Conservation (phyloP, 2,888 invertebrate genomes). For the Geophilus truncorum region DNA sequence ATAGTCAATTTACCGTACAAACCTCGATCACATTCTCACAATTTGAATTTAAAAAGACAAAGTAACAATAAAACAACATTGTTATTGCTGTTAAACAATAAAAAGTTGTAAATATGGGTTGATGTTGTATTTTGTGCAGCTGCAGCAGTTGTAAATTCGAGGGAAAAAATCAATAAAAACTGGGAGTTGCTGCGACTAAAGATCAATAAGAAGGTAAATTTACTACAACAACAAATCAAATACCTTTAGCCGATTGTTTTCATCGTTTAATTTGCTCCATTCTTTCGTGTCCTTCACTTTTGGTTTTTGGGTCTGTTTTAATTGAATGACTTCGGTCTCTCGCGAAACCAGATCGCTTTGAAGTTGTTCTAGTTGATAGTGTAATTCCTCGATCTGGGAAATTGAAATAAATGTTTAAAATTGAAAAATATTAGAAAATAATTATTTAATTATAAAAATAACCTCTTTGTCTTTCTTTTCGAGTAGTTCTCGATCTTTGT, state of each 20-base stretch:
- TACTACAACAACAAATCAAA: background rate
- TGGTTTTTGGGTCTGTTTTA: background rate
- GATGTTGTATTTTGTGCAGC: background rate
- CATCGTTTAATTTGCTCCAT: slow-evolving; percentile 10
- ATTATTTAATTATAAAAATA: background rate
- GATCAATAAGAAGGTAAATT: background rate
- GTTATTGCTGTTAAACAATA: background rate
- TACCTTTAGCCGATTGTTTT: slow-evolving; percentile 32
- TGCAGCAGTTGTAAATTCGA: too few relatives aligned
- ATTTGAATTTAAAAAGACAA: background rate
- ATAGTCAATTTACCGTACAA: background rate
- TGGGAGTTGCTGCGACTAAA: background rate
- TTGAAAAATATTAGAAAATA: background rate
- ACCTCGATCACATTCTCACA: too few relatives aligned
- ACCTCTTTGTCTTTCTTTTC: slow-evolving; percentile 46
- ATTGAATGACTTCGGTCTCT: slow-evolving; percentile 40
- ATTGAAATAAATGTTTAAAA: too few relatives aligned
- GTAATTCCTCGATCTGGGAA: slow-evolving; percentile 47
- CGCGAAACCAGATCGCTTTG: slow-evolving; percentile 49
- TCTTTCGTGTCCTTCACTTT: background rate
- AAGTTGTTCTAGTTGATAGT: slow-evolving; percentile 49
- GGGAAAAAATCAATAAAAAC: background rate
- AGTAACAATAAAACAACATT: background rate
- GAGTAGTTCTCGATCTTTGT: slow-evolving; percentile 43
- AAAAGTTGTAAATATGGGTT: too few relatives aligned